phyloP scores from a whole-genome alignment of 2,888 invertebrate genomes.

The Drosophila quinaria region DNA sequence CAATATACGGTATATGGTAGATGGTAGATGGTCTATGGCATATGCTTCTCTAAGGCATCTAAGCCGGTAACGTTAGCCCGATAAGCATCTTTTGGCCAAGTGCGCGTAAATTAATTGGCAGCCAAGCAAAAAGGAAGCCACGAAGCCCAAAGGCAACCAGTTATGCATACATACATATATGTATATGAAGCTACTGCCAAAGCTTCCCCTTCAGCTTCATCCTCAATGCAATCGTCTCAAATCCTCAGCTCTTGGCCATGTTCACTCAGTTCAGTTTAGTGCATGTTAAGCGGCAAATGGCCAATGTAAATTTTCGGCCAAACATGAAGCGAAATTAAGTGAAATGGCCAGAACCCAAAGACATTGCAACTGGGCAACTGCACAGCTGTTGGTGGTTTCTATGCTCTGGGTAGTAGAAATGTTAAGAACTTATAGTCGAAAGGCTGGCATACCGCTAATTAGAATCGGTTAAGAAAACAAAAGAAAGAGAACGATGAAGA shows the following conservation, averaged over 20 bases:
- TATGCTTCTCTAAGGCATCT: constrained; percentile 18
- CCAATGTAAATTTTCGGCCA: constrained; percentile 65
- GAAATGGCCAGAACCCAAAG: constrained; percentile 13
- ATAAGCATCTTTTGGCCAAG: constrained; percentile 60
- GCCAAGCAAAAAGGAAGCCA: constrained; percentile 15
- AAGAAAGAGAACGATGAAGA: neutral
- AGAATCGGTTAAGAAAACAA: neutral
- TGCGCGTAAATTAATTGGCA: constrained; percentile 73
- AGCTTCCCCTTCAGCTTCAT: neutral
- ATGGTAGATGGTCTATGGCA: constrained; percentile 12
- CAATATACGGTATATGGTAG: no score
- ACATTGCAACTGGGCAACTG: neutral
- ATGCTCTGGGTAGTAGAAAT: neutral
- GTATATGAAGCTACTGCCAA: neutral
- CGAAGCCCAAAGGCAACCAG: constrained; percentile 20
- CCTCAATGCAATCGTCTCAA: neutral
- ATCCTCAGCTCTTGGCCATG: constrained; percentile 40
- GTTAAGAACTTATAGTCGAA: neutral
- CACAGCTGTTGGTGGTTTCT: constrained; percentile 8
- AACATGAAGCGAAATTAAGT: constrained; percentile 27
- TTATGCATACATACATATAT: neutral
- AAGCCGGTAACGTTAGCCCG: constrained; percentile 27
- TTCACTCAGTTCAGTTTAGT: constrained; percentile 63
- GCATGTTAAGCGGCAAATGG: constrained; percentile 67
- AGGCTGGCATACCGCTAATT: neutral